Percentiles rank a stretch among this genome's conserved stretches.
Evolutionary conservation across 2,888 invertebrate genomes (phyloP).

Genomic region (Rotaria sp.): DNA sequence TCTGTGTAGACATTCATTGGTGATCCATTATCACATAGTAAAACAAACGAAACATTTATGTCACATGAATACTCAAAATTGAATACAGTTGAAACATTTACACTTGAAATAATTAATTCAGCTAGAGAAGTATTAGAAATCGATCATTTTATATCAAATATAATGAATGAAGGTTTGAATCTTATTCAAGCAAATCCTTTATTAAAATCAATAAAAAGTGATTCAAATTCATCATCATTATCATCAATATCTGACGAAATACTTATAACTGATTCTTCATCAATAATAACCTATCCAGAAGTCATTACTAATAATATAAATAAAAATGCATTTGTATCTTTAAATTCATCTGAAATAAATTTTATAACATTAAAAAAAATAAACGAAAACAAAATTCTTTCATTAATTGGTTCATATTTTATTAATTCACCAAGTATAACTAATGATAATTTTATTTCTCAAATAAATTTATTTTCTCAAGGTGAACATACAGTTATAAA

Average conservation of each 20-base stretch:
- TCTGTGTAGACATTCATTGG: background rate
- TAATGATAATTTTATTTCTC: too few species aligned
- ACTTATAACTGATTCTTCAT: too few species aligned
- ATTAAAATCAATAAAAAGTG: background rate
- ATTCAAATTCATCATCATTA: too few species aligned
- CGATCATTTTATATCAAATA: background rate
- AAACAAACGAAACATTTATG: background rate
- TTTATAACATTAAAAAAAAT: too few species aligned
- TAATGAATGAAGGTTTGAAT: conserved; percentile 15
- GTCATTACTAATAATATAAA: too few species aligned
- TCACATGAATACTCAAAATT: background rate
- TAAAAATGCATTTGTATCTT: too few species aligned
- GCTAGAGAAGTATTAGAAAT: background rate
- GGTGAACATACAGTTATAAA: too few species aligned
- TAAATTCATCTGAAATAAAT: too few species aligned
- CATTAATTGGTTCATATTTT: background rate
- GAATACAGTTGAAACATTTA: background rate
- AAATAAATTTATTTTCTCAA: too few species aligned
- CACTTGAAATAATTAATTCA: background rate
- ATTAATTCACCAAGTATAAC: background rate
- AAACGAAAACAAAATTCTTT: background rate
- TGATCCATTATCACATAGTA: background rate
- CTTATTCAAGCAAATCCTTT: background rate
- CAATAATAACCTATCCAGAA: too few species aligned
- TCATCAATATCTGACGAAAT: too few species aligned